These are phyloP conservation scores for Megalonaias nervosa DNA, from an alignment of 1,140 invertebrate species.

Conservation along the genomic window DNA sequence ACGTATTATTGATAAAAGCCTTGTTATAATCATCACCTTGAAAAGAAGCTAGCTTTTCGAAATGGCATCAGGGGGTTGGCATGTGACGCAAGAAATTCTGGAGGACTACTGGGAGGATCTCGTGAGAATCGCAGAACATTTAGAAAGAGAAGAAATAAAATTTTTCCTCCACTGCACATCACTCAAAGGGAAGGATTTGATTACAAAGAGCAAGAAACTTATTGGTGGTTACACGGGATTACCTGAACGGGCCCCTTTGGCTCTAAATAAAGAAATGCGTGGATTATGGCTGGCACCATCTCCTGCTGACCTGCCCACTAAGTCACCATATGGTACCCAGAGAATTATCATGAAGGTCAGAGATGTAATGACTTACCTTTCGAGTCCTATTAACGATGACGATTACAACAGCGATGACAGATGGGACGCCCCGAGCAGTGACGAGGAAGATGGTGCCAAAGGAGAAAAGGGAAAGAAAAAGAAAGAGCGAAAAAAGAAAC, in stretches of 20 bases:
- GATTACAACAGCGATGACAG: conserved; percentile 1
- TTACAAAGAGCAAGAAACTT: conserved; percentile 12
- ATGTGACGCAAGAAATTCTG: conserved; percentile 4
- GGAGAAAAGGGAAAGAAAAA: conserved; percentile 1
- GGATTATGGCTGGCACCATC: conserved; percentile 23
- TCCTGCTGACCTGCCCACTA: conserved; percentile 3
- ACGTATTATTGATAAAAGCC: too few species aligned
- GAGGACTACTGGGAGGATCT: conserved; percentile 26
- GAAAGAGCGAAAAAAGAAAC: background rate
- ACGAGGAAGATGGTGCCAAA: conserved; percentile 8
- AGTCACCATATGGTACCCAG: conserved; percentile 30
- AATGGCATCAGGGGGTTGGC: too few species aligned
- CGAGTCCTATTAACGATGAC: background rate
- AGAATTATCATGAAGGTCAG: conserved; percentile 14
- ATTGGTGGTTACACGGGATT: conserved; percentile 18
- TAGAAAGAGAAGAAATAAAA: conserved; percentile 25
- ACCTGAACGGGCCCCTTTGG: conserved; percentile 15
- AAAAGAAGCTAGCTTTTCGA: too few species aligned
- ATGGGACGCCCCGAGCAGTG: conserved; percentile 4
- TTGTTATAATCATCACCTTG: too few species aligned
- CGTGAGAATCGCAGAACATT: conserved; percentile 12
- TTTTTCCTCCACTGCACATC: conserved; percentile 29
- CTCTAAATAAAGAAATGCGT: conserved; percentile 4
- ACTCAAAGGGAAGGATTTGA: conserved; percentile 14
- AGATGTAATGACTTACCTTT: conserved; percentile 15